phyloP scores from a whole-genome alignment of 2,797 vertebrate species.

The Trematomus bernacchii region DNA sequence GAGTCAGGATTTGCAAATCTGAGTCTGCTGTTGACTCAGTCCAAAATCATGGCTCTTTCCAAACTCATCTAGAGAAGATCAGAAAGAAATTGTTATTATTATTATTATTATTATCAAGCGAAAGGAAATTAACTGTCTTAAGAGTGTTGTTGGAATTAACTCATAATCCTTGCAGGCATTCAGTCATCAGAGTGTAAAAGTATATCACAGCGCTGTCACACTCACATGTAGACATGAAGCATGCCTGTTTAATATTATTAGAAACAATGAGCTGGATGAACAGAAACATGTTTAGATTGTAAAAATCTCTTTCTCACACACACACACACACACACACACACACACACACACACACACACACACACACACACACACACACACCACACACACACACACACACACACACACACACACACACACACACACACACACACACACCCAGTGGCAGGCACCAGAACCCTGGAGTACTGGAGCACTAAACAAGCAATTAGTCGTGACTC shows the following conservation, averaged over 20 bases:
- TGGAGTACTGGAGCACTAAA: slow-evolving; percentile 32
- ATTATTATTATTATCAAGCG: not conserved
- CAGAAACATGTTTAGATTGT: not conserved
- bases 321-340: too few species aligned
- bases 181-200: slow-evolving; percentile 45
- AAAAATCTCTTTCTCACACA: too few species aligned
- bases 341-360: too few species aligned
- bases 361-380: too few species aligned
- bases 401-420: too few species aligned
- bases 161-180: slow-evolving; percentile 33
- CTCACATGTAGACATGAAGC: slow-evolving; percentile 48
- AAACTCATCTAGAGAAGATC: not conserved
- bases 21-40: too few species aligned
- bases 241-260: slow-evolving; percentile 10
- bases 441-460: too few species aligned
- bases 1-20: too few species aligned
- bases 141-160: slow-evolving; percentile 7
- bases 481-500: slow-evolving; percentile 55
- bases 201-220: slow-evolving; percentile 43
- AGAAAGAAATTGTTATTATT: not conserved
- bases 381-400: too few species aligned
- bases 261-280: slow-evolving; percentile 5
- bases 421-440: not conserved
- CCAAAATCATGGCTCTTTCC: not conserved
- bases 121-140: not conserved